Evolutionary conservation across 2,888 invertebrate genomes (phyloP).

Genomic region (Cheilosia impressa): DNA sequence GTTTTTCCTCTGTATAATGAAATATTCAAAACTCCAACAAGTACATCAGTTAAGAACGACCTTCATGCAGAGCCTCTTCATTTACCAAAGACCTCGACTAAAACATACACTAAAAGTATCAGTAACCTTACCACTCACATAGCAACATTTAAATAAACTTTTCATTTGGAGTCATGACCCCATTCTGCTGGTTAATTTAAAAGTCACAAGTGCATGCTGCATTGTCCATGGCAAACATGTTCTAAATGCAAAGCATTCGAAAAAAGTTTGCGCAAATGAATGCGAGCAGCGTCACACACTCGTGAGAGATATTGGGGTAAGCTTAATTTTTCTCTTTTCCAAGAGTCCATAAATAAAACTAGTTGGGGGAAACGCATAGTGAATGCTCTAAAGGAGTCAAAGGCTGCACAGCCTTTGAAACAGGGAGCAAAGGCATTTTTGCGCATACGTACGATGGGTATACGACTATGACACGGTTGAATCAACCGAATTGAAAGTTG

Average conservation of each 20-base stretch:
- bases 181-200: constrained; percentile 44
- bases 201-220: constrained; percentile 34
- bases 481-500: no score
- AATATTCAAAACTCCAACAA: no score
- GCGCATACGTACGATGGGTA: no score
- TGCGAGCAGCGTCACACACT: constrained; percentile 14
- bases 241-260: constrained; percentile 25
- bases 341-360: not conserved
- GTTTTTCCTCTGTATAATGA: no score
- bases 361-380: not conserved
- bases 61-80: not conserved
- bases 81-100: not conserved
- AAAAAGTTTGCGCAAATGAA: constrained; percentile 27
- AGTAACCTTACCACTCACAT: not conserved
- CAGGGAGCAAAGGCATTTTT: no score
- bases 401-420: not conserved
- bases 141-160: not conserved
- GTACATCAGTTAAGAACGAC: not conserved
- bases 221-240: constrained; percentile 38
- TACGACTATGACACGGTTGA: no score
- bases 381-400: not conserved
- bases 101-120: not conserved
- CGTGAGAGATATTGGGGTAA: not conserved
- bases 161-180: constrained; percentile 18
- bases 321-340: not conserved